phyloP scores from a whole-genome alignment of 1,140 invertebrate species.

The Drosophila rufa region DNA sequence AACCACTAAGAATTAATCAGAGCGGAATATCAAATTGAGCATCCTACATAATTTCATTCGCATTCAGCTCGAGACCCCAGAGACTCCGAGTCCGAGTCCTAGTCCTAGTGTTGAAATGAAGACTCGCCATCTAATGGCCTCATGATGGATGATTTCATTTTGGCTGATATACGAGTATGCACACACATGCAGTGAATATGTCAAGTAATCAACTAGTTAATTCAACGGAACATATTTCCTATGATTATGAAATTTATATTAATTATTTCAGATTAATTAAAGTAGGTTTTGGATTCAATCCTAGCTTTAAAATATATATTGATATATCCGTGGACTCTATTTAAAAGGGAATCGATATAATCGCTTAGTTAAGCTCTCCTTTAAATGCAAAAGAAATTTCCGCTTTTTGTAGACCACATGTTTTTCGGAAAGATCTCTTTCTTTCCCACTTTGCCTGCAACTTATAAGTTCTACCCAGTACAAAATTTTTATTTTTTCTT shows the following conservation, averaged over 20 bases:
- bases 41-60: conserved; percentile 50
- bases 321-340: too few species aligned
- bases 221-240: not conserved
- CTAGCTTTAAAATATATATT: too few species aligned
- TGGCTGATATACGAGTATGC: not conserved
- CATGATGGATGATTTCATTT: conserved; percentile 38
- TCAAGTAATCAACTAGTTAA: not conserved
- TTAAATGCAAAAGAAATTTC: too few species aligned
- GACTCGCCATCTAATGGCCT: conserved; percentile 24
- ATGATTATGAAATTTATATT: not conserved
- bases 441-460: too few species aligned
- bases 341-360: too few species aligned
- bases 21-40: conserved; percentile 55
- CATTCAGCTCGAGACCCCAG: conserved; percentile 19
- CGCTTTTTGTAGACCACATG: too few species aligned
- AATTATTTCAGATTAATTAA: not conserved
- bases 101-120: conserved; percentile 44
- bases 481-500: too few species aligned
- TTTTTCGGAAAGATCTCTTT: too few species aligned
- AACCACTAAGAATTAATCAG: conserved; percentile 54
- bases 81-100: conserved; percentile 5
- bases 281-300: too few species aligned
- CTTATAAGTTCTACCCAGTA: too few species aligned
- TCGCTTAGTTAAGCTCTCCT: too few species aligned
- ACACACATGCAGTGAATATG: conserved; percentile 9